These are phyloP conservation scores for Oreochromis mossambicus DNA, from an alignment of 2,797 vertebrate species.

Conservation along the genomic window DNA sequence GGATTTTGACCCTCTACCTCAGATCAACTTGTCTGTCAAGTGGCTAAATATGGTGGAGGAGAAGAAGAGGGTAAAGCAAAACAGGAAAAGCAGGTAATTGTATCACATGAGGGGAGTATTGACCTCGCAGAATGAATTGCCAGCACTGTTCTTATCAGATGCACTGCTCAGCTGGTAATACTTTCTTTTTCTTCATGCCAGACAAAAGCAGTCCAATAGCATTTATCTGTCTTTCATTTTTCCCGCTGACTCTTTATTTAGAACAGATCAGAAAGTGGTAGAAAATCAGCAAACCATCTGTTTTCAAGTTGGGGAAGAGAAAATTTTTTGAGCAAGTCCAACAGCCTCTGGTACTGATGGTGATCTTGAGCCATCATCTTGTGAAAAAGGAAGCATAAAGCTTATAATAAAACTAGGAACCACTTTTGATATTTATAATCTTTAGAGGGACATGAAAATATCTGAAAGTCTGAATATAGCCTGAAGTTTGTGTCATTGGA, in stretches of 20 bases:
- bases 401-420: not conserved
- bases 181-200: not conserved
- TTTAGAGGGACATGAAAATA: not conserved
- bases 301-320: not conserved
- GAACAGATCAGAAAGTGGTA: not conserved
- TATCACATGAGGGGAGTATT: slow-evolving; percentile 33
- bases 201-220: not conserved
- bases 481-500: not conserved
- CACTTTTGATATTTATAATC: not conserved
- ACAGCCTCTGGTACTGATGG: not conserved
- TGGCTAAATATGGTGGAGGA: slow-evolving; percentile 6
- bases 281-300: not conserved
- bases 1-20: not conserved
- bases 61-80: slow-evolving; percentile 5
- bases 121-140: slow-evolving; percentile 16
- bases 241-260: not conserved
- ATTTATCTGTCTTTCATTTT: not conserved
- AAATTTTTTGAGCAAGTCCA: not conserved
- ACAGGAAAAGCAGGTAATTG: slow-evolving; percentile 47
- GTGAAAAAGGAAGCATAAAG: not conserved
- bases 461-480: not conserved
- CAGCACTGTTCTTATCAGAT: slow-evolving; percentile 15
- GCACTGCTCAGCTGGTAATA: not conserved
- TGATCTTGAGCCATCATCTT: not conserved
- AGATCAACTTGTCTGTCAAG: slow-evolving; percentile 32